Percentiles rank a stretch among this genome's conserved stretches.
Conservation (phyloP, 1,140 invertebrate species). For the Musca domestica region DNA sequence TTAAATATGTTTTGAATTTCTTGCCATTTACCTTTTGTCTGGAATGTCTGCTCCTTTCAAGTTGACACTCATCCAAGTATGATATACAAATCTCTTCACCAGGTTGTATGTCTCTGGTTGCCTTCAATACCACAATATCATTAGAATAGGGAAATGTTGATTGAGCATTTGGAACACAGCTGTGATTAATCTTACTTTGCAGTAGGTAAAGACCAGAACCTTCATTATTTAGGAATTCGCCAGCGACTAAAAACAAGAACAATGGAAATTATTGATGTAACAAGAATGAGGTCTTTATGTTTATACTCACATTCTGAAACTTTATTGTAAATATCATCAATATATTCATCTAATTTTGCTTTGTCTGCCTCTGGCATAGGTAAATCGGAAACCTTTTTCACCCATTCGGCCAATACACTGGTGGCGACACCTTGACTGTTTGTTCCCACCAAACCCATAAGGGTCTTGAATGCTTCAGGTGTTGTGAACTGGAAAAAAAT, state of each 20-base stretch:
- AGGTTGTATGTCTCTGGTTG: slow-evolving; percentile 69
- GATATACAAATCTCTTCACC: slow-evolving; percentile 90
- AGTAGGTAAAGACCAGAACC: slow-evolving; percentile 84
- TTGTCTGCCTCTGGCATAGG: slow-evolving; percentile 66
- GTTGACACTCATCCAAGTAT: slow-evolving; percentile 83
- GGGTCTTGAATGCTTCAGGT: slow-evolving; percentile 78
- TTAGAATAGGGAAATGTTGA: slow-evolving; percentile 84
- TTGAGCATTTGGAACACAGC: slow-evolving; percentile 85
- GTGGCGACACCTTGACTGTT: slow-evolving; percentile 93
- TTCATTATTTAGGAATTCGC: slow-evolving; percentile 88
- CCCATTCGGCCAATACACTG: slow-evolving; percentile 83
- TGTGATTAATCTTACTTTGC: slow-evolving; percentile 90
- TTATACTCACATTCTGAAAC: slow-evolving; percentile 73
- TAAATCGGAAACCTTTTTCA: slow-evolving; percentile 70
- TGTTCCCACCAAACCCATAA: slow-evolving; percentile 85
- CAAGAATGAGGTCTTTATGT: neutral
- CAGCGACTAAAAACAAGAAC: slow-evolving; percentile 64
- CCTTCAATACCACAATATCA: slow-evolving; percentile 73
- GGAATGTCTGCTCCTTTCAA: slow-evolving; percentile 78
- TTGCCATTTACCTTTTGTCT: slow-evolving; percentile 69
- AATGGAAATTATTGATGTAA: neutral
- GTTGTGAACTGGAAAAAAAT: slow-evolving; percentile 76
- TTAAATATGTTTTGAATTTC: slow-evolving; percentile 10
- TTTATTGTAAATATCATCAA: slow-evolving; percentile 80
- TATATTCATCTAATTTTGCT: slow-evolving; percentile 67